Evolutionary conservation across 2,113 vertebrate genomes (phyloP).

Genomic region (Brachyistius frenatus): DNA sequence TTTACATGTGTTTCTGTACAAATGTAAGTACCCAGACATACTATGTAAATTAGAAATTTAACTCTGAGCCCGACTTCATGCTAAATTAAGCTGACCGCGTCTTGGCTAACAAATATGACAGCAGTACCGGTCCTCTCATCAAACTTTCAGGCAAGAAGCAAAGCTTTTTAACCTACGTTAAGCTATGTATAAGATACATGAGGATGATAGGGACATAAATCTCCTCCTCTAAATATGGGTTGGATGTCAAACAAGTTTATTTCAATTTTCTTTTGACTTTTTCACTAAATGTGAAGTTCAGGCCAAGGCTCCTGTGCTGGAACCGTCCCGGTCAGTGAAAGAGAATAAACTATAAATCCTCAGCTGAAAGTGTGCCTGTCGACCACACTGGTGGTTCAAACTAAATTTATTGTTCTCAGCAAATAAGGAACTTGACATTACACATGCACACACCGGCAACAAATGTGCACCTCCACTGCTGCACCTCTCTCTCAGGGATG

Average conservation of each 20-base stretch:
- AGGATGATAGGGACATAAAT: constrained; percentile 14
- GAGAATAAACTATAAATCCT: constrained; percentile 40
- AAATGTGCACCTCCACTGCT: constrained; percentile 44
- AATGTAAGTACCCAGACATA: not conserved
- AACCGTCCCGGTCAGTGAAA: constrained; percentile 30
- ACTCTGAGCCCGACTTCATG: not conserved
- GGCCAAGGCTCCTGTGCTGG: constrained; percentile 33
- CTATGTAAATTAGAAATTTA: not conserved
- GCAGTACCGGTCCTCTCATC: not conserved
- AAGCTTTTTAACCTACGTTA: too few species aligned
- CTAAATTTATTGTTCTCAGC: constrained; percentile 42
- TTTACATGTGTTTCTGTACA: not conserved
- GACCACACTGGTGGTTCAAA: constrained; percentile 39
- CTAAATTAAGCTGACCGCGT: not conserved
- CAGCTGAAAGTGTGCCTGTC: constrained; percentile 6
- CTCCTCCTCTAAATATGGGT: not conserved
- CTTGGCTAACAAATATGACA: not conserved
- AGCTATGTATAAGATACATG: not conserved
- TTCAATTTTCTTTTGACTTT: not conserved
- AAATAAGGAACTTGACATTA: constrained; percentile 38
- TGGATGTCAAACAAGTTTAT: not conserved
- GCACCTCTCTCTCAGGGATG: constrained; percentile 57
- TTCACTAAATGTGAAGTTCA: not conserved
- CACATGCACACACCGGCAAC: constrained; percentile 22
- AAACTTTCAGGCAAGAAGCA: too few species aligned